Evolutionary conservation across 2,888 invertebrate species (phyloP), one percentile per base, ranked within the genome.

Genomic region (Formica aserva): DNA sequence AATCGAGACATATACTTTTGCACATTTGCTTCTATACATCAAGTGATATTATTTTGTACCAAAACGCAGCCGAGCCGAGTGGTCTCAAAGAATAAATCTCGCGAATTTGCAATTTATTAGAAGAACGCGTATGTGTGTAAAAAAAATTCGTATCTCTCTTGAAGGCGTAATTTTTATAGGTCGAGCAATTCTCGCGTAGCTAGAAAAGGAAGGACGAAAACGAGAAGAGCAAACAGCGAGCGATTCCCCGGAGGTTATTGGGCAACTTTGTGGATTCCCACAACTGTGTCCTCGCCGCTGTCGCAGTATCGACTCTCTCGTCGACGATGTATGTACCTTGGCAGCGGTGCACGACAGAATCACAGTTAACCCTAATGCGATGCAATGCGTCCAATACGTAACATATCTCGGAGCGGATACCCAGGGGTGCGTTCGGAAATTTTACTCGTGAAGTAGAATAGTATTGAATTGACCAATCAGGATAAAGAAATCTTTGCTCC

Each of bases 351-450:
- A 63, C 83, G 57, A 74, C 77, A 81, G 84, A 89, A 84, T 87
- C 87, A 78, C 71, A 85, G 83, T 86, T 85, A 89, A 86, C 87
- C 86, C 89, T 86, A 89, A 89, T 83, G 87, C 55, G 81, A 35
- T 66, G 26, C 76, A 45, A 15, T 45, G 13, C 13, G 3, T 13
- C 3, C 52, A 48, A 65, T 62, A 52, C 66, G 80, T 57, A 81
- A 62, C 67, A 81, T 81, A 66, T 66, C 82, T 22, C 11, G 55
- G 26, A 45, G 60, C 45, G 18, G 22, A 66, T 63, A 48, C 8
- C 8, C n/a, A 52, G n/a, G 15, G 8, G n/a, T 52, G 48, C 48
- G n/a, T 52, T 52, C n/a, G 48, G 8, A n/a, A 52, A n/a, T 52
- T 2, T 6, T 52, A n/a, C 8, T n/a, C n/a, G 3, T 52, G 6